Evolutionary conservation across 2,113 vertebrate genomes (phyloP).

Genomic region (Embiotoca jacksoni): DNA sequence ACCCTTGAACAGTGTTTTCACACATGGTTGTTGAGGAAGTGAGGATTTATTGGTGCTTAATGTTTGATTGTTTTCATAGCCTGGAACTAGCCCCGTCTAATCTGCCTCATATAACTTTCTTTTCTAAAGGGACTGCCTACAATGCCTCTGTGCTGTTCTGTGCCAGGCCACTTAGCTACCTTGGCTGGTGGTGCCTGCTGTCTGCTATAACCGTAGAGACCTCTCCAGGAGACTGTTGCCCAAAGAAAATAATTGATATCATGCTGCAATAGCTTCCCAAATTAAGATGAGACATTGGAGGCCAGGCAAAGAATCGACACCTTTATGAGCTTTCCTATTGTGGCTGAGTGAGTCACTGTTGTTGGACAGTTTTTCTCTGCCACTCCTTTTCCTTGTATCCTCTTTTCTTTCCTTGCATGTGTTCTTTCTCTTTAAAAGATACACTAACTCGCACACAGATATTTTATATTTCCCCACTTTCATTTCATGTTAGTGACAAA

Average conservation of each 20-base stretch:
- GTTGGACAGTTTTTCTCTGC: conserved; percentile 18
- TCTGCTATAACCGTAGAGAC: conserved; percentile 41
- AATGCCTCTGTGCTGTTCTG: background rate
- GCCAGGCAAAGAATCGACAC: conserved; percentile 46
- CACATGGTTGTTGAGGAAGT: background rate
- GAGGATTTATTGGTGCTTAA: background rate
- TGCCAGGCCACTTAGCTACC: conserved; percentile 57
- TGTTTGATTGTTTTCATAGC: conserved; percentile 22
- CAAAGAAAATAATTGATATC: conserved; percentile 51
- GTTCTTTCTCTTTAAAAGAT: background rate
- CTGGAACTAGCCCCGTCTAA: background rate
- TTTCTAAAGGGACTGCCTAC: conserved; percentile 7
- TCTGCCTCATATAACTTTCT: conserved; percentile 1
- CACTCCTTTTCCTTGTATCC: background rate
- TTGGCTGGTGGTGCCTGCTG: conserved; percentile 30
- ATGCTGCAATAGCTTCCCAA: conserved; percentile 34
- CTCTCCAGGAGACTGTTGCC: conserved; percentile 38
- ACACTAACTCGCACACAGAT: background rate
- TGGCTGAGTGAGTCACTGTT: conserved; percentile 25
- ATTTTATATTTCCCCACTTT: background rate
- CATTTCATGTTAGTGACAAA: background rate
- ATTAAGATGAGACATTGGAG: conserved; percentile 35
- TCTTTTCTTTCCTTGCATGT: background rate
- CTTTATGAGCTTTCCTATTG: conserved; percentile 36
- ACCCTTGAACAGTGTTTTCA: background rate